Evolutionary conservation across 2,888 invertebrate genomes (phyloP).

Genomic region (Heliconius erato): DNA sequence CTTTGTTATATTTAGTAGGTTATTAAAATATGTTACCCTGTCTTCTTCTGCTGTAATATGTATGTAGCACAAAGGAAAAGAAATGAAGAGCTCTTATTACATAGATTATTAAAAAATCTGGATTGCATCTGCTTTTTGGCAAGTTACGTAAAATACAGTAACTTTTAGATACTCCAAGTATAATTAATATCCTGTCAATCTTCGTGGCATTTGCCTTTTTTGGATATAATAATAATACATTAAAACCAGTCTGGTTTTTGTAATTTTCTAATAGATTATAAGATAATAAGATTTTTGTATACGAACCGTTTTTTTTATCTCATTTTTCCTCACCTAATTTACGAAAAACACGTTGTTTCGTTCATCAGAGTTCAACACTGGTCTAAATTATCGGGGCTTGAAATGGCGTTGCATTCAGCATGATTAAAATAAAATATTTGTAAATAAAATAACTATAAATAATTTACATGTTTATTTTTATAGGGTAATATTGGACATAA

Average conservation of each 20-base stretch:
- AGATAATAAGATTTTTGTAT: too few species aligned
- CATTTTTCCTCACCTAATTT: too few species aligned
- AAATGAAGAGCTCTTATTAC: not conserved
- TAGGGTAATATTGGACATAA: conserved; percentile 86
- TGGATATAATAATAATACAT: not conserved
- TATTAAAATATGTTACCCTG: not conserved
- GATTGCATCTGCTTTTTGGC: not conserved
- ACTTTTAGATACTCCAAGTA: not conserved
- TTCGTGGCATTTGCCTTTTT: not conserved
- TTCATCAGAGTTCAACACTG: too few species aligned
- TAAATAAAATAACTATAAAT: too few species aligned
- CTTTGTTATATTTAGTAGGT: not conserved
- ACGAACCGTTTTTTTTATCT: too few species aligned
- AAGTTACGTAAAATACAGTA: not conserved
- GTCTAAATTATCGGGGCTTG: too few species aligned
- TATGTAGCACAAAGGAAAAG: not conserved
- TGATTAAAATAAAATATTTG: too few species aligned
- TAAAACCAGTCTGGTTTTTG: not conserved
- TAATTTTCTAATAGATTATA: not conserved
- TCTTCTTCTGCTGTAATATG: not conserved
- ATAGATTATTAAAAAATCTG: not conserved
- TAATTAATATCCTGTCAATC: conserved; percentile 1
- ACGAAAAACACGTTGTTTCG: too few species aligned
- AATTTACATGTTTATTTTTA: not conserved
- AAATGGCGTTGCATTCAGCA: too few species aligned